Conservation (phyloP, 1,140 invertebrate species). For the Zaprionus gabonicus region DNA sequence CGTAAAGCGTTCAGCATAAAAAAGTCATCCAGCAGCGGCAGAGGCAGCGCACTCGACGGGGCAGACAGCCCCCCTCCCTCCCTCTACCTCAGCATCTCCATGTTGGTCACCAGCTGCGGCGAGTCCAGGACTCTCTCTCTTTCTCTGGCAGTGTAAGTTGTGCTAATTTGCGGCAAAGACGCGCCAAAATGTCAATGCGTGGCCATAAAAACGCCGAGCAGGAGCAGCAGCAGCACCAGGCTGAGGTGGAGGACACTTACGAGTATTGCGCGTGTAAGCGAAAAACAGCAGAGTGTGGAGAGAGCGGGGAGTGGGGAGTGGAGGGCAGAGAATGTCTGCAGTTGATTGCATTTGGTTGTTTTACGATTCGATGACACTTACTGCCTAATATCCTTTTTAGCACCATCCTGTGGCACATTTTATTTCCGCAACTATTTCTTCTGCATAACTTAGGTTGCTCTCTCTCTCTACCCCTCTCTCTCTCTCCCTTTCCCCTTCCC, state of each 20-base stretch:
- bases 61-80: neutral
- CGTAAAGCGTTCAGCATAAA: constrained; percentile 74
- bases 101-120: too few species aligned
- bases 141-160: neutral
- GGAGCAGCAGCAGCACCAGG: neutral
- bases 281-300: constrained; percentile 44
- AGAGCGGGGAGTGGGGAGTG: neutral
- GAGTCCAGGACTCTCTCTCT: neutral
- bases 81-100: too few species aligned
- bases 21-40: constrained; percentile 44
- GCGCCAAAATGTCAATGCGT: constrained; percentile 68
- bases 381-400: constrained; percentile 75
- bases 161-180: constrained; percentile 70
- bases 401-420: constrained; percentile 49
- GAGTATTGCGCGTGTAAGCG: constrained; percentile 75
- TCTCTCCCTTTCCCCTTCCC: neutral
- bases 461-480: neutral
- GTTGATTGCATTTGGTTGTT: constrained; percentile 72
- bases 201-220: constrained; percentile 59
- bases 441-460: constrained; percentile 59
- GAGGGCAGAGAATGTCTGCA: constrained; percentile 62
- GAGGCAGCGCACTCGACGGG: constrained; percentile 37
- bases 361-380: constrained; percentile 80
- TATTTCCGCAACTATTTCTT: constrained; percentile 68
- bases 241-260: constrained; percentile 23